A percentile compares a stretch with the other conserved stretches of the same genome.
These are phyloP conservation scores for Palaemon carinicauda DNA, from an alignment of 1,140 invertebrate genomes.

Conservation along the genomic window DNA sequence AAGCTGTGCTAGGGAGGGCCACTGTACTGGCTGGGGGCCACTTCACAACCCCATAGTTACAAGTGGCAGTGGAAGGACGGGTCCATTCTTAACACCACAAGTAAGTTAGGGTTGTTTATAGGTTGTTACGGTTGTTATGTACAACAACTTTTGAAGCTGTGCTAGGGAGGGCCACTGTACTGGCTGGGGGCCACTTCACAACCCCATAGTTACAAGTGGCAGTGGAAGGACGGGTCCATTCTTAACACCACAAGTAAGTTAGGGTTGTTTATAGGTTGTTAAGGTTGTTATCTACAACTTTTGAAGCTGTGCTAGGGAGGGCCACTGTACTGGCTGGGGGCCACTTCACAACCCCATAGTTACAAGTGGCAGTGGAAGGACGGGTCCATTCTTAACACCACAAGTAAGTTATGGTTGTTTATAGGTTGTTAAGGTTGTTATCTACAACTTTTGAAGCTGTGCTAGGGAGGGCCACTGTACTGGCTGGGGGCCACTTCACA, in stretches of 20 bases:
- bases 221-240: neutral
- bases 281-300: too few species aligned
- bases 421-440: too few species aligned
- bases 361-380: constrained; percentile 32
- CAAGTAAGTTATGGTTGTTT: neutral
- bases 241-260: constrained; percentile 13
- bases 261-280: neutral
- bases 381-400: neutral
- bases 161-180: too few species aligned
- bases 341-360: neutral
- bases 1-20: too few species aligned
- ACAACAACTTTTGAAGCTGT: too few species aligned
- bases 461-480: too few species aligned
- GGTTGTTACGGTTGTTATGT: too few species aligned
- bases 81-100: neutral
- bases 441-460: too few species aligned
- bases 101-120: neutral
- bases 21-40: constrained; percentile 26
- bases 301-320: too few species aligned
- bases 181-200: constrained; percentile 23
- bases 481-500: too few species aligned
- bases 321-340: constrained; percentile 23
- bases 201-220: constrained; percentile 24
- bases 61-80: constrained; percentile 34
- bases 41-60: constrained; percentile 6